phyloP scores from a whole-genome alignment of 2,888 invertebrate species.

The Eristalis arbustorum region DNA sequence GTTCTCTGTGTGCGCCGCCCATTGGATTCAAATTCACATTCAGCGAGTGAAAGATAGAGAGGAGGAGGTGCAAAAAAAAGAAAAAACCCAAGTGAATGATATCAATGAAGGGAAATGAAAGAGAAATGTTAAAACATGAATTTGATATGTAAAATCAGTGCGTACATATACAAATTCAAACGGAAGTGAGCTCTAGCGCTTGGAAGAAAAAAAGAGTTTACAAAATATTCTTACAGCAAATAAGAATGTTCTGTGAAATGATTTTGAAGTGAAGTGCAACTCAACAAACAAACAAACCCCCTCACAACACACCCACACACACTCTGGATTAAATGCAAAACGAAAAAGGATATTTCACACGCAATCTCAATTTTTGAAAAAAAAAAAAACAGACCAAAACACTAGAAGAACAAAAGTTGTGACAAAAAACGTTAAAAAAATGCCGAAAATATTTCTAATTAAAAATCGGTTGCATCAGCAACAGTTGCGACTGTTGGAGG shows the following conservation, averaged over 20 bases:
- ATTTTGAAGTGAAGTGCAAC: constrained; percentile 56
- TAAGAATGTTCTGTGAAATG: constrained; percentile 41
- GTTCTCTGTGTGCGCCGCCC: neutral
- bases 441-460: constrained; percentile 96
- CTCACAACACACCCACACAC: constrained; percentile 60
- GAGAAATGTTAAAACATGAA: constrained; percentile 59
- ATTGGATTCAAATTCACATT: neutral
- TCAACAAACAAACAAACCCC: neutral
- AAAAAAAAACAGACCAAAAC: neutral
- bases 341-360: constrained; percentile 20
- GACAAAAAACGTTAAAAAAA: constrained; percentile 78
- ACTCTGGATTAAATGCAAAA: constrained; percentile 75
- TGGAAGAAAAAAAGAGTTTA: constrained; percentile 3
- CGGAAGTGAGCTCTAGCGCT: constrained; percentile 56
- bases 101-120: neutral
- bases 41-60: neutral
- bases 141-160: constrained; percentile 60
- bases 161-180: constrained; percentile 63
- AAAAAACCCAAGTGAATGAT: too few species aligned
- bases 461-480: constrained; percentile 95
- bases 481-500: constrained; percentile 91
- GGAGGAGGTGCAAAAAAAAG: neutral
- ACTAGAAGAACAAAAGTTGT: neutral
- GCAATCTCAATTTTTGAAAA: constrained; percentile 5
- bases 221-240: constrained; percentile 38